These are phyloP conservation scores for Platanista minor DNA, from an alignment of 2,113 vertebrate species.

Conservation along the genomic window DNA sequence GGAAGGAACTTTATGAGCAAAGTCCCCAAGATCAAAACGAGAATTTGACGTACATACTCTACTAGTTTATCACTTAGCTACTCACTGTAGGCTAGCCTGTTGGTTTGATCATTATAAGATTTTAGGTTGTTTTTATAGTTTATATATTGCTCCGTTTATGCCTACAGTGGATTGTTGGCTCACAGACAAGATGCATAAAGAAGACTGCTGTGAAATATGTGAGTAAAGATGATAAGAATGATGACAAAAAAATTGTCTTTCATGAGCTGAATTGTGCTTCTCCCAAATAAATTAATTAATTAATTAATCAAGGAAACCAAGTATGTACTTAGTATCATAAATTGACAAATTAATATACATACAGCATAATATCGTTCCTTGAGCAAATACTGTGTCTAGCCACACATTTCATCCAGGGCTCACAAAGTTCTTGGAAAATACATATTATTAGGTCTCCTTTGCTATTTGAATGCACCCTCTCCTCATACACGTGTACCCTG, in stretches of 20 bases:
- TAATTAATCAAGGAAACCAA: neutral
- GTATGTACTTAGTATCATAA: neutral
- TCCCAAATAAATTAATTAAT: neutral
- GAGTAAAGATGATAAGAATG: neutral
- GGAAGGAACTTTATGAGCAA: neutral
- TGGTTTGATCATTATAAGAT: neutral
- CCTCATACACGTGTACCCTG: neutral
- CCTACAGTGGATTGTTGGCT: neutral
- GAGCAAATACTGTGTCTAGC: neutral
- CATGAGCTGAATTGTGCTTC: neutral
- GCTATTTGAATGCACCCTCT: neutral
- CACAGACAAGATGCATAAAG: neutral
- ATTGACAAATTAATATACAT: neutral
- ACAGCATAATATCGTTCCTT: neutral
- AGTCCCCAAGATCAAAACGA: neutral
- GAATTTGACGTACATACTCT: neutral
- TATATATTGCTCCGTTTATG: neutral
- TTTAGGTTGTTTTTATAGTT: neutral
- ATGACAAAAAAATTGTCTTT: neutral
- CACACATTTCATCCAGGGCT: neutral
- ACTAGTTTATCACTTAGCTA: neutral
- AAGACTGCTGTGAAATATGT: neutral
- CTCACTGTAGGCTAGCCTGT: neutral
- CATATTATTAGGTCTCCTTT: neutral
- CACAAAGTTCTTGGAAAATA: neutral